Conservation (phyloP, 2,797 vertebrate species). For the Takifugu ocellatus region DNA sequence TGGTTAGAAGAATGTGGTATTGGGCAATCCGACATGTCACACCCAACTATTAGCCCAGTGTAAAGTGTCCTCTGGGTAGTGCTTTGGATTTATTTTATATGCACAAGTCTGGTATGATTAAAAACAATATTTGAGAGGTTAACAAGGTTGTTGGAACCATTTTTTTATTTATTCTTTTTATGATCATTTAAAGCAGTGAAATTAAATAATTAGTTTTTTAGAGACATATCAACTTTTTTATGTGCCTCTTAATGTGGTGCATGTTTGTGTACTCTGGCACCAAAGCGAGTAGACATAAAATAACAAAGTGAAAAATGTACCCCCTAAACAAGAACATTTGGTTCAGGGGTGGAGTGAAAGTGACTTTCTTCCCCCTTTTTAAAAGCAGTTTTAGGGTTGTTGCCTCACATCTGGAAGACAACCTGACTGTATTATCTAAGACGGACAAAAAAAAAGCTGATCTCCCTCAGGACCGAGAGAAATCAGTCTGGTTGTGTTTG, state of each 20-base stretch:
- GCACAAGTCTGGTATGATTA: constrained; percentile 16
- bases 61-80: constrained; percentile 3
- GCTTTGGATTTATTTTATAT: constrained; percentile 8
- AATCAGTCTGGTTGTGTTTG: constrained; percentile 58
- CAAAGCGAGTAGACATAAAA: constrained; percentile 5
- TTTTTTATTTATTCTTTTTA: too few relatives aligned
- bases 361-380: constrained; percentile 36
- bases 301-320: constrained; percentile 25
- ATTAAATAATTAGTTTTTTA: too few relatives aligned
- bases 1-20: constrained; percentile 35
- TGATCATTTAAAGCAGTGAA: too few relatives aligned
- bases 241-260: too few relatives aligned
- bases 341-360: constrained; percentile 50
- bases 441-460: constrained; percentile 49
- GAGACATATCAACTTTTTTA: too few relatives aligned
- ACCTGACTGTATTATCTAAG: constrained; percentile 53
- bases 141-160: too few relatives aligned
- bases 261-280: not conserved
- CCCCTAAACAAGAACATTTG: constrained; percentile 16
- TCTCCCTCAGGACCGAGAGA: constrained; percentile 61
- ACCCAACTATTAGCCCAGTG: constrained; percentile 16
- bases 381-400: constrained; percentile 43
- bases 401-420: constrained; percentile 69
- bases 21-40: constrained; percentile 18
- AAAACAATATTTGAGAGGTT: constrained; percentile 10